Percentiles rank a stretch among this genome's conserved stretches.
Conservation (phyloP, 1,140 invertebrate species). For the Neotoxoptera formosana region DNA sequence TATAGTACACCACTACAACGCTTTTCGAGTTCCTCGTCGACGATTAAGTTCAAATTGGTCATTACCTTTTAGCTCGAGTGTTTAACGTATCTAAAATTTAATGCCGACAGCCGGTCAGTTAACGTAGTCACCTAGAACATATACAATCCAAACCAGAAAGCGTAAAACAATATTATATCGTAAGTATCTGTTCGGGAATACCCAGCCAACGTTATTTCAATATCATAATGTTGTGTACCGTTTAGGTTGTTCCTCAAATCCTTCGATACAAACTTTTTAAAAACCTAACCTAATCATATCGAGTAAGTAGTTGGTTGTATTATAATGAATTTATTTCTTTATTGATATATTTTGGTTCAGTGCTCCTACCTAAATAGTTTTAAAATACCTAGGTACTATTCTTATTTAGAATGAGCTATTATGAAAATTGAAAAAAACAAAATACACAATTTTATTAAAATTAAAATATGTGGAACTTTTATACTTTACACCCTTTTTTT, state of each 20-base stretch:
- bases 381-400: not conserved
- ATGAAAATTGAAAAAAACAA: not conserved
- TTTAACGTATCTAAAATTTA: not conserved
- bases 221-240: not conserved
- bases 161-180: not conserved
- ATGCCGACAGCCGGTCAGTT: not conserved
- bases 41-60: not conserved
- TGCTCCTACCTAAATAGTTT: not conserved
- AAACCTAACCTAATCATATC: not conserved
- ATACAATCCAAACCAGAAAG: not conserved
- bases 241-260: not conserved
- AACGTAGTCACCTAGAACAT: not conserved
- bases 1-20: not conserved
- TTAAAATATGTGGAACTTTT: too few species aligned
- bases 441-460: not conserved
- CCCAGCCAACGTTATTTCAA: not conserved
- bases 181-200: not conserved
- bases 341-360: not conserved
- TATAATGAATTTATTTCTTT: not conserved
- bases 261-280: not conserved
- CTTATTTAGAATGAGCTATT: not conserved
- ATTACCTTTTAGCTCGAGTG: not conserved
- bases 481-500: too few species aligned
- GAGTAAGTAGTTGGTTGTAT: not conserved
- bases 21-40: not conserved